These are phyloP conservation scores for Zoanthus sociatus DNA, from an alignment of 92 coral and sea anemone species.

Conservation along the genomic window DNA sequence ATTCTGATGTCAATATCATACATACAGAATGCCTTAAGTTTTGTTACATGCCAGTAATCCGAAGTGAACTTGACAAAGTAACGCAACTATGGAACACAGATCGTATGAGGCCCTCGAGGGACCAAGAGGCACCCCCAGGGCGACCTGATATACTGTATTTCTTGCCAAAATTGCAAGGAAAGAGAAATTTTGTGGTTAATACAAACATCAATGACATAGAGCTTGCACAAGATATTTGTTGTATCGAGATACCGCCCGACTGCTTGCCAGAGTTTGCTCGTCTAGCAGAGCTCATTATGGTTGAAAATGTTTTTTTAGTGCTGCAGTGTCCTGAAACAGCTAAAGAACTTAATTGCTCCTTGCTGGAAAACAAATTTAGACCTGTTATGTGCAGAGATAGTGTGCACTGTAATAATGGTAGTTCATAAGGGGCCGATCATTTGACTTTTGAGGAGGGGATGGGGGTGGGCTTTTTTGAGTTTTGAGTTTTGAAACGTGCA, in stretches of 20 bases:
- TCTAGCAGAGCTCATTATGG: slow-evolving; percentile 46
- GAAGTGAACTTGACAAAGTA: slow-evolving; percentile 24
- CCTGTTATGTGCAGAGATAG: slow-evolving; percentile 7
- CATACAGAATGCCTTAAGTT: slow-evolving; percentile 44
- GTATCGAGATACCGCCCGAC: slow-evolving; percentile 34
- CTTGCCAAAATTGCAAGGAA: slow-evolving; percentile 33
- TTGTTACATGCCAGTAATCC: slow-evolving; percentile 44
- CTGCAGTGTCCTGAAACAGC: slow-evolving; percentile 34
- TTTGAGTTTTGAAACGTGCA: too few species aligned
- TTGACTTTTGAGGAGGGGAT: too few species aligned
- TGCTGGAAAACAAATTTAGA: slow-evolving; percentile 20
- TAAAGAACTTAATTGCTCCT: slow-evolving; percentile 18
- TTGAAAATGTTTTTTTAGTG: slow-evolving; percentile 33
- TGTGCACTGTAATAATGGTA: too few species aligned
- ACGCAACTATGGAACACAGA: slow-evolving; percentile 28
- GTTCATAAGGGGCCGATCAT: too few species aligned
- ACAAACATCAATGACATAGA: slow-evolving; percentile 31
- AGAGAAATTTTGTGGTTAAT: slow-evolving; percentile 26
- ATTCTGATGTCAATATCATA: slow-evolving; percentile 36
- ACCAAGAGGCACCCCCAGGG: slow-evolving; percentile 30
- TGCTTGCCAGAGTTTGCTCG: slow-evolving; percentile 38
- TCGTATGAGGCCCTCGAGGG: slow-evolving; percentile 33
- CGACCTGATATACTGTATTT: slow-evolving; percentile 47
- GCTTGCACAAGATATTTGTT: slow-evolving; percentile 41
- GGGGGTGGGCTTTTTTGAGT: too few species aligned